Evolutionary conservation across 2,888 invertebrate species (phyloP).

Genomic region (Lasioglossum marginatum): DNA sequence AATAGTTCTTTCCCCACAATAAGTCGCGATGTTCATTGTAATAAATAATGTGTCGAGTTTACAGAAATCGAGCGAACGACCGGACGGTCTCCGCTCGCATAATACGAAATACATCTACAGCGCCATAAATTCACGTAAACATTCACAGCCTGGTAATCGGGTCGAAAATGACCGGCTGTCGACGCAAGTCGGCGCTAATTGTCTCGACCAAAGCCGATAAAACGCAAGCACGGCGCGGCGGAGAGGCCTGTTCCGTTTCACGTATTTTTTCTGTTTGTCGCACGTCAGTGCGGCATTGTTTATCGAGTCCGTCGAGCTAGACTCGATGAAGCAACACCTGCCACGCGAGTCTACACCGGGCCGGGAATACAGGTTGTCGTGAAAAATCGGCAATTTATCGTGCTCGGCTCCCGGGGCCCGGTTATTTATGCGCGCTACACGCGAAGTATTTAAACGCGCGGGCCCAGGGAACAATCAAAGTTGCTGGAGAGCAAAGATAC

Average conservation of each 20-base stretch:
- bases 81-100: too few relatives aligned
- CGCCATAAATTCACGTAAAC: too few relatives aligned
- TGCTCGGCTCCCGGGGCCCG: background rate
- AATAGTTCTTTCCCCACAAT: too few relatives aligned
- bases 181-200: too few relatives aligned
- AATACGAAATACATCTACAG: too few relatives aligned
- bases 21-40: too few relatives aligned
- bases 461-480: constrained; percentile 11
- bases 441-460: background rate
- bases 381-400: constrained; percentile 28
- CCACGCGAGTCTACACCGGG: background rate
- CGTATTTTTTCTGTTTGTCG: background rate
- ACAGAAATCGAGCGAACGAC: too few relatives aligned
- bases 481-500: background rate
- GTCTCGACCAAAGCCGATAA: background rate
- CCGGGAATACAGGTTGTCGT: background rate
- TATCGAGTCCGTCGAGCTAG: background rate
- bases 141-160: too few relatives aligned
- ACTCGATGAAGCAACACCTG: constrained; percentile 30
- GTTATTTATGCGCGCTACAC: constrained; percentile 35
- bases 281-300: background rate
- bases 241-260: background rate
- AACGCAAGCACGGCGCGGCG: background rate
- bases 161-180: too few relatives aligned
- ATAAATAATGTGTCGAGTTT: too few relatives aligned